Evolutionary conservation across 1,140 invertebrate genomes (phyloP), one percentile per base, ranked within the genome.

Genomic region (Aphelenchoides fujianensis): DNA sequence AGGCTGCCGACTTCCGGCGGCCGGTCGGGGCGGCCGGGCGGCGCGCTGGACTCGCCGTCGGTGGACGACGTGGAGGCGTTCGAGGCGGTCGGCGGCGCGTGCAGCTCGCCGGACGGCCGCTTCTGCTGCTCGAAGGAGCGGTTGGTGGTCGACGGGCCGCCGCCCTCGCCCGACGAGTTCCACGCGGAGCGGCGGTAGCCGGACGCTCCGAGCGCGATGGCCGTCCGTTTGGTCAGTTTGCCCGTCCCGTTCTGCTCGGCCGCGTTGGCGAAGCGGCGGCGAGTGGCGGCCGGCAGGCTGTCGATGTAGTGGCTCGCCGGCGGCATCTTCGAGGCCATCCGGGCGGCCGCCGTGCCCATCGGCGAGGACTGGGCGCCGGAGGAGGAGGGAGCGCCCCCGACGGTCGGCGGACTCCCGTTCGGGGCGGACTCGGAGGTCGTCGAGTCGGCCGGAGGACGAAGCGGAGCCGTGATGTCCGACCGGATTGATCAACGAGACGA

Each of bases 401-500:
- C 55, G 34, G 5, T 23, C 5, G 55, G 19, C 55, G 55, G 55
- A 59, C 55, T 59, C 7, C 5, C 41, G 41, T 48, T 66, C 12
- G 63, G 31, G 12, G 16, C 63, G 23, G 36, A 66, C 2, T 12
- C 16, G 31, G 16, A 19, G 37, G 63, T 66, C 2, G 63, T 66
- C 36, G 63, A 66, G 31, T 66, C 63, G n/a, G 32, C 63, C n/a
- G 16, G 63, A 66, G n/a, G 63, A 66, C 16, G 59, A 61, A 31
- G 63, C 63, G 31, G 63, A 66, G 63, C 63, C 32, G 32, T 66
- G 63, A 66, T 66, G 31, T 36, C 31, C 7, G 1, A 66, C 31
- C 1, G 63, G 63, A 37, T 66, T 66, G 63, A 66, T 35, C 16
- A 66, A 36, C 12, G 63, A 66, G 53, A 66, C 36, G 32, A 37